Conservation (phyloP, 2,888 invertebrate species). For the Clanis bilineata region DNA sequence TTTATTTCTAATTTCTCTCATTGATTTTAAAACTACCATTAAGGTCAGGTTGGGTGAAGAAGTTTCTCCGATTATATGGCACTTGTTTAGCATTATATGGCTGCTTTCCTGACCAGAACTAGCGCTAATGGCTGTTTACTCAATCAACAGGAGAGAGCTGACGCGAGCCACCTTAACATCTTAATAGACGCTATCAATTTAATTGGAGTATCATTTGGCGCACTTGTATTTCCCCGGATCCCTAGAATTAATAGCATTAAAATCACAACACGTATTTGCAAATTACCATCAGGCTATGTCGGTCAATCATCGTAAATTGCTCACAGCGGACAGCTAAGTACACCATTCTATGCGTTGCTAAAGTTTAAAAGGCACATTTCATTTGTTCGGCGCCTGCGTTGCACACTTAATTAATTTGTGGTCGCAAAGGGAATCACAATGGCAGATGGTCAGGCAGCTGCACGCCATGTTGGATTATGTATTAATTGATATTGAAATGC, state of each 20-base stretch:
- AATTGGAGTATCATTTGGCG: constrained; percentile 30
- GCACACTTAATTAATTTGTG: constrained; percentile 61
- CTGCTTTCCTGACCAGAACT: not conserved
- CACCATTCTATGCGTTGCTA: constrained; percentile 26
- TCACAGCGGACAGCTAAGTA: constrained; percentile 30
- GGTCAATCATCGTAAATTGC: constrained; percentile 43
- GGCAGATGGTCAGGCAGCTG: constrained; percentile 66
- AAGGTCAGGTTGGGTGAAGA: constrained; percentile 4
- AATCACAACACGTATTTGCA: constrained; percentile 34
- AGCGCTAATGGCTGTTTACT: not conserved
- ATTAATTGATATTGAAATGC: constrained; percentile 36
- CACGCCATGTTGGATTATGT: constrained; percentile 52
- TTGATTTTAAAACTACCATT: constrained; percentile 12
- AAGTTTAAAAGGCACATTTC: constrained; percentile 22
- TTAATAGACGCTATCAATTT: constrained; percentile 30
- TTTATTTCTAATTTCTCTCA: not conserved
- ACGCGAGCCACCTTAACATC: not conserved
- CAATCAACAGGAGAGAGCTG: not conserved
- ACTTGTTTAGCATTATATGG: constrained; percentile 1
- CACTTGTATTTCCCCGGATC: constrained; percentile 35
- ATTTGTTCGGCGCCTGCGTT: constrained; percentile 43
- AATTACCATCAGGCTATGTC: constrained; percentile 34
- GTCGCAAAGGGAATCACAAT: constrained; percentile 63
- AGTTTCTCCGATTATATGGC: constrained; percentile 21
- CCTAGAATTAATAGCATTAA: constrained; percentile 30